Percentiles rank a stretch among this genome's conserved stretches.
Evolutionary conservation across 2,113 vertebrate genomes (phyloP).

Genomic region (Mionectes macconnelli): DNA sequence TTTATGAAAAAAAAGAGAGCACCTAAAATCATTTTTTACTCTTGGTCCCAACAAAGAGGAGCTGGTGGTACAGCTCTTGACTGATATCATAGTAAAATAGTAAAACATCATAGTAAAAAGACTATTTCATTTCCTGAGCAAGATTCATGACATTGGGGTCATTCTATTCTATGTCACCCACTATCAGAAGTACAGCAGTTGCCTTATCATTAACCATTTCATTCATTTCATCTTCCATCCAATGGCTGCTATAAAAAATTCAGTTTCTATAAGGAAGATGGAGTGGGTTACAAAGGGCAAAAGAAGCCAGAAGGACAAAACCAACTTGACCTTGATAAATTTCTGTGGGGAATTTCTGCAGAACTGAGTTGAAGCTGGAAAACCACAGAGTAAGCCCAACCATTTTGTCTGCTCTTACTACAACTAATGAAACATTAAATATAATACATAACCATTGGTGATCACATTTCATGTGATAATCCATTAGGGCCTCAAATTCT

Average conservation of each 20-base stretch:
- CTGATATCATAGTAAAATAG: neutral
- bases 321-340: neutral
- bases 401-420: slow-evolving; percentile 7
- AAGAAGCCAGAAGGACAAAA: neutral
- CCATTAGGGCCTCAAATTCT: slow-evolving; percentile 38
- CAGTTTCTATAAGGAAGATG: neutral
- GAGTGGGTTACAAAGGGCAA: neutral
- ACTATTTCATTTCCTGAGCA: neutral
- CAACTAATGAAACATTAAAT: slow-evolving; percentile 40
- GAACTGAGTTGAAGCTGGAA: neutral
- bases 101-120: no score
- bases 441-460: slow-evolving; percentile 13
- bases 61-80: neutral
- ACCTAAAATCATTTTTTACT: neutral
- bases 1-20: neutral
- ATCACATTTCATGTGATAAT: slow-evolving; percentile 49
- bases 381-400: neutral
- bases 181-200: neutral
- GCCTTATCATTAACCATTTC: neutral
- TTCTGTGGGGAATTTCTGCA: neutral
- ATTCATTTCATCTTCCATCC: neutral
- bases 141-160: neutral
- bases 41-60: neutral
- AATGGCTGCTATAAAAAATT: neutral
- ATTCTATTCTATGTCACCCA: neutral